A percentile compares a stretch with the other conserved stretches of the same genome.
Conservation (phyloP, 1,140 invertebrate genomes). For the Bathynomus jamesi region DNA sequence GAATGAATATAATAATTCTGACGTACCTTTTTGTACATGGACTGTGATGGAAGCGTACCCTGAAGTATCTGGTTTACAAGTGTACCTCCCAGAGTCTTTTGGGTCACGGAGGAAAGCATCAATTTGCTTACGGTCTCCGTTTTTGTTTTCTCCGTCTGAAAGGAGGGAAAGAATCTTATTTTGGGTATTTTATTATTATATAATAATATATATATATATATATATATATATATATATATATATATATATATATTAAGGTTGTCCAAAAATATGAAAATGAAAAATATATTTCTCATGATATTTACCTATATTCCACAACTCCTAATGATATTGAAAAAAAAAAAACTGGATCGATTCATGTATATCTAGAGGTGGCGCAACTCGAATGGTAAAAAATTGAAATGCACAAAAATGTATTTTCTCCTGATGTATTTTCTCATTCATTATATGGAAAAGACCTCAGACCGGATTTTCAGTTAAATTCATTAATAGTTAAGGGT, state of each 20-base stretch:
- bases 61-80: slow-evolving; percentile 14
- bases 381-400: too few relatives aligned
- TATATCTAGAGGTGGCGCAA: too few relatives aligned
- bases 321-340: too few relatives aligned
- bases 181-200: background rate
- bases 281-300: too few relatives aligned
- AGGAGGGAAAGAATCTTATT: background rate
- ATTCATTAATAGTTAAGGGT: too few relatives aligned
- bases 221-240: slow-evolving; percentile 3
- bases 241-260: slow-evolving; percentile 3
- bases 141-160: slow-evolving; percentile 5
- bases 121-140: slow-evolving; percentile 8
- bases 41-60: slow-evolving; percentile 11
- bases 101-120: slow-evolving; percentile 12
- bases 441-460: too few relatives aligned
- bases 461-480: too few relatives aligned
- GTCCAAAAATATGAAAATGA: too few relatives aligned
- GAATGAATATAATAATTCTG: background rate
- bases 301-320: too few relatives aligned
- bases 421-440: background rate
- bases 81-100: slow-evolving; percentile 19
- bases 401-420: too few relatives aligned
- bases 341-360: too few relatives aligned
- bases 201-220: background rate
- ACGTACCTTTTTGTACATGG: slow-evolving; percentile 13